Evolutionary conservation across 2,888 invertebrate genomes (phyloP), one percentile per base, ranked within the genome.

Genomic region (Buathra laborator): DNA sequence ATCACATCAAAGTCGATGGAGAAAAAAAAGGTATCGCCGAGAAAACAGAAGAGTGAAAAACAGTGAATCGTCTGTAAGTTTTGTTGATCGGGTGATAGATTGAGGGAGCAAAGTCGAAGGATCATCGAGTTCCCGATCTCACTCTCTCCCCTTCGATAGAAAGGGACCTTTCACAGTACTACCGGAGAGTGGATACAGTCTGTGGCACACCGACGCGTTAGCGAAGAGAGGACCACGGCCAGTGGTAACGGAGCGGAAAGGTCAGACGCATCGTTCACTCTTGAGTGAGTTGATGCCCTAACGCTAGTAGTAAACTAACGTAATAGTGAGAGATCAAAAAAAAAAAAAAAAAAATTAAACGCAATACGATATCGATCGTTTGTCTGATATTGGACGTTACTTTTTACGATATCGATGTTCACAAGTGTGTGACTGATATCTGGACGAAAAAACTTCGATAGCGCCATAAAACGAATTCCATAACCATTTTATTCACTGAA

Each of bases 221-320:
- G 51, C 6, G 74, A 46, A 66, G 32, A 67, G 56, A 62, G 67
- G 53, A 67, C 79, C 68, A 37, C 46, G 67, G 62, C 71, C 62
- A 59, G 64, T 68, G 81, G 66, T 79, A 85, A 78, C 78, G 75
- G 75, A 79, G 85, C 75, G 79, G 75, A 85, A 85, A 85, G 81
- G 85, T 85, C 85, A 82, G 85, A 85, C 85, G 85, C 81, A 82
- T 85, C 85, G 71, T 82, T 85, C 81, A 76, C 81, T 76, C 85
- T 82, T 75, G 78, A 74, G 56, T 59, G 81, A 82, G 59, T 79
- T 68, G 71, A 12, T 16, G 59, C 29, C 71, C 67, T 59, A 53
- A 24, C 59, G 12, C 56, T 24, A 76, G 78, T 71, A 82, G 79
- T 79, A 85, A 81, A 71, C 66, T 59, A 24, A 70, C 66, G 78